Evolutionary conservation across 2,113 vertebrate species (phyloP).

Genomic region (Ciconia stormi): DNA sequence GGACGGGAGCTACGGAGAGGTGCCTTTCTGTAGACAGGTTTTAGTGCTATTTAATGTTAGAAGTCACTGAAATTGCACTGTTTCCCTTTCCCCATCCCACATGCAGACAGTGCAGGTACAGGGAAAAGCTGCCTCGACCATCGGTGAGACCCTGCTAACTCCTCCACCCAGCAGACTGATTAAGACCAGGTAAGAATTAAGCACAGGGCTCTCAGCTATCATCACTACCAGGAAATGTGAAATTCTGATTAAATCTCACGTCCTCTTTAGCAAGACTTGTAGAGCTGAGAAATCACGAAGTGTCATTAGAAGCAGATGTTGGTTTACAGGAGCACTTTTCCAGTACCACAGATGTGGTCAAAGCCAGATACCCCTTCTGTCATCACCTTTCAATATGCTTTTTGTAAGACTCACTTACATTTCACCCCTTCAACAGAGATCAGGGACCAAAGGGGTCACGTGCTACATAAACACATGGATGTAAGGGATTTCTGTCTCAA

Average conservation of each 20-base stretch:
- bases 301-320: not conserved
- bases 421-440: not conserved
- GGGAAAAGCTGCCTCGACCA: not conserved
- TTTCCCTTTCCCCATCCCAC: not conserved
- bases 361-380: not conserved
- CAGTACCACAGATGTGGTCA: not conserved
- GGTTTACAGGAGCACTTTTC: not conserved
- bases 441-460: not conserved
- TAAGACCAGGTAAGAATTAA: not conserved
- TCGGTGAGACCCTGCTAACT: not conserved
- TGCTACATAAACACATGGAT: not conserved
- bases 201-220: not conserved
- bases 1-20: not conserved
- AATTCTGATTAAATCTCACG: not conserved
- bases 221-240: not conserved
- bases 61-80: not conserved
- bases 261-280: not conserved
- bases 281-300: not conserved
- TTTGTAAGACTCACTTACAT: not conserved
- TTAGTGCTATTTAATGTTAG: not conserved
- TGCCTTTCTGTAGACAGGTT: not conserved
- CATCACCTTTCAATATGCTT: not conserved
- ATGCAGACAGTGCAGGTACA: not conserved
- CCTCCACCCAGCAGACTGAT: not conserved
- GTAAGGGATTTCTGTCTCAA: not conserved